phyloP scores from a whole-genome alignment of 2,797 vertebrate species.

The Telmatherina bonti region DNA sequence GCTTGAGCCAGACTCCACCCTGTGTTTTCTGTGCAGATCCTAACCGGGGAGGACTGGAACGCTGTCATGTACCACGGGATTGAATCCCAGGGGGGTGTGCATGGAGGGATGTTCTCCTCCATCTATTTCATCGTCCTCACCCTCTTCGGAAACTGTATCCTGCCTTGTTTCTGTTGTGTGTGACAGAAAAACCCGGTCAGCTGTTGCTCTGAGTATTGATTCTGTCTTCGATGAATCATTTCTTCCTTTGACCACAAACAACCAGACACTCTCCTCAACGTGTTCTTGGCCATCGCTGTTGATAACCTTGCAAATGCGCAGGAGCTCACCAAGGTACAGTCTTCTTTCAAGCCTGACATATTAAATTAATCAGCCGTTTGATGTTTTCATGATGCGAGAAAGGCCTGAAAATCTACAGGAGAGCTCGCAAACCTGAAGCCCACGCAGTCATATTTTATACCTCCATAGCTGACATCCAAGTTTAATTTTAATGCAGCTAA shows the following conservation, averaged over 20 bases:
- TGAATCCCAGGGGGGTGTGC: constrained; percentile 93
- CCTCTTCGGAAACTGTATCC: constrained; percentile 98
- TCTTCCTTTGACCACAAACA: constrained; percentile 60
- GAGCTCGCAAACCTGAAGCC: too few relatives aligned
- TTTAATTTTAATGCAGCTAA: too few relatives aligned
- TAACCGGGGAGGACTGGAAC: constrained; percentile 98
- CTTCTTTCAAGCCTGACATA: constrained; percentile 5
- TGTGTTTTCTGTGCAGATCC: constrained; percentile 82
- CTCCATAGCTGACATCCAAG: too few relatives aligned
- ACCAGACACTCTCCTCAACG: too few relatives aligned
- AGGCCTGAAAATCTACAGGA: too few relatives aligned
- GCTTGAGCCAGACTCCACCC: constrained; percentile 1
- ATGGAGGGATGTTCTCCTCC: constrained; percentile 94
- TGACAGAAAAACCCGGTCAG: background rate
- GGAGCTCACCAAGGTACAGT: constrained; percentile 93
- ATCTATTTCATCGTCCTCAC: constrained; percentile 97
- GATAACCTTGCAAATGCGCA: constrained; percentile 98
- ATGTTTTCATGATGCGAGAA: too few relatives aligned
- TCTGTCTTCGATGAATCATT: constrained; percentile 27
- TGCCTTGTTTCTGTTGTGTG: constrained; percentile 57
- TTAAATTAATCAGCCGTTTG: too few relatives aligned
- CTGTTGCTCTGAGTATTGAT: constrained; percentile 30
- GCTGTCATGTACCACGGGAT: constrained; percentile 98
- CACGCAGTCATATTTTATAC: too few relatives aligned
- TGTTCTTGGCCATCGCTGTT: constrained; percentile 97